Conservation (phyloP, 2,113 vertebrate genomes). For the Ginglymostoma cirratum region DNA sequence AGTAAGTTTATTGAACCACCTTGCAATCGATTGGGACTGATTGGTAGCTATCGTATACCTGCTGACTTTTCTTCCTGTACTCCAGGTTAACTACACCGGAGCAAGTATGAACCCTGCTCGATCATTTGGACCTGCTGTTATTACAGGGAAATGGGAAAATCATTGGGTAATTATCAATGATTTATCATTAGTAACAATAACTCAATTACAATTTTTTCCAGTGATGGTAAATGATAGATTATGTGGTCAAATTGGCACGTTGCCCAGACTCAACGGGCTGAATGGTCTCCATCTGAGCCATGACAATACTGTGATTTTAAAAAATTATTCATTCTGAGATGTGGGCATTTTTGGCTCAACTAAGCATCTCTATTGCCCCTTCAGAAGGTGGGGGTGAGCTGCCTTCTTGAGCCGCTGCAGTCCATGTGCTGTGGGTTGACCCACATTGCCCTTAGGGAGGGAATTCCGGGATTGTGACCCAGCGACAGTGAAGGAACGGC, state of each 20-base stretch:
- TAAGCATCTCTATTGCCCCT: too few species aligned
- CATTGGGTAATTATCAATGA: conserved; percentile 74
- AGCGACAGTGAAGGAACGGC: background rate
- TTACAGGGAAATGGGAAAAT: conserved; percentile 76
- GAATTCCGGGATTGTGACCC: background rate
- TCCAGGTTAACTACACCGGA: conserved; percentile 82
- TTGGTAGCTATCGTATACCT: background rate
- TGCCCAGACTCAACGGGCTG: background rate
- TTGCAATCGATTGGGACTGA: conserved; percentile 39
- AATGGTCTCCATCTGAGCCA: background rate
- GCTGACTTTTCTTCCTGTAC: conserved; percentile 35
- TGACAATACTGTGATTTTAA: background rate
- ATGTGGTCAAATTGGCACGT: background rate
- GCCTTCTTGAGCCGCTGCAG: too few species aligned
- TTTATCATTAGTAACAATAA: conserved; percentile 8
- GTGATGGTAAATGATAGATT: background rate
- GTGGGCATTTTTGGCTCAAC: too few species aligned
- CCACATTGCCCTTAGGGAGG: background rate
- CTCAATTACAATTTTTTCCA: background rate
- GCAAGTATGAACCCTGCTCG: conserved; percentile 93
- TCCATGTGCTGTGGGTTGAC: too few species aligned
- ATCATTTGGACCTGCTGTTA: conserved; percentile 82
- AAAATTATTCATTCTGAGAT: too few species aligned
- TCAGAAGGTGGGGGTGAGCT: too few species aligned
- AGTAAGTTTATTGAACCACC: conserved; percentile 65